Evolutionary conservation across 2,888 invertebrate genomes (phyloP), one percentile per base, ranked within the genome.

Genomic region (Volucella bombylans): DNA sequence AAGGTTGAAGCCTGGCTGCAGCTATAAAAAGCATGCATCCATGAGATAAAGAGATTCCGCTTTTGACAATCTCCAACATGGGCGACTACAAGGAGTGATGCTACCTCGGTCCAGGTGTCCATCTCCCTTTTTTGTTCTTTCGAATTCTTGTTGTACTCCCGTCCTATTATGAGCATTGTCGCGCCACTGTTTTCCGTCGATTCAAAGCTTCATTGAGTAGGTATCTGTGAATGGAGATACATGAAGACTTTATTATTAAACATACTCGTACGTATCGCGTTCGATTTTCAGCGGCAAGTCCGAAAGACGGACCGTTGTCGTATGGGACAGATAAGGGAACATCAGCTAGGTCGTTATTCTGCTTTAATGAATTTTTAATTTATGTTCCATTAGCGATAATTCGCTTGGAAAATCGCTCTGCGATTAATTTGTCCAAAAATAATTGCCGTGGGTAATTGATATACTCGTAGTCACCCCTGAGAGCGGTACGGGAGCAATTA

Each of bases 11-110:
- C 38, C 77, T 72, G 65, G 67, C 61, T 72, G 71, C 79, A 82
- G 78, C 78, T 78, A 73, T 78, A 57, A 73, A 79, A 68, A 78
- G 82, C 82, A 78, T 82, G 73, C 82, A 82, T 62, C 82, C 78
- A 18, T 79, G 62, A 57, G 82, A 78, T 82, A 82, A 78, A 73
- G 57, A 79, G 73, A 82, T 73, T 82, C 39, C 62, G 47, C 23
- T 76, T 72, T 72, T 59, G 55, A 78, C 71, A 57, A 43, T 39
- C 57, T 39, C 65, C 54, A 47, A 39, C 50, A n/a, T 52, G 71
- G 41, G 62, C 54, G 54, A 18, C 49, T 15, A 15, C 11, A 49
- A 18, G 14, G n/a, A 23, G n/a, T 6, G 55, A 38, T 15, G 57
- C 10, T 8, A 54, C 31, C n/a, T 2, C 12, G 3, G 65, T 31